Evolutionary conservation across 2,888 invertebrate species (phyloP), one percentile per base, ranked within the genome.

Genomic region (Serrognathus titanus): DNA sequence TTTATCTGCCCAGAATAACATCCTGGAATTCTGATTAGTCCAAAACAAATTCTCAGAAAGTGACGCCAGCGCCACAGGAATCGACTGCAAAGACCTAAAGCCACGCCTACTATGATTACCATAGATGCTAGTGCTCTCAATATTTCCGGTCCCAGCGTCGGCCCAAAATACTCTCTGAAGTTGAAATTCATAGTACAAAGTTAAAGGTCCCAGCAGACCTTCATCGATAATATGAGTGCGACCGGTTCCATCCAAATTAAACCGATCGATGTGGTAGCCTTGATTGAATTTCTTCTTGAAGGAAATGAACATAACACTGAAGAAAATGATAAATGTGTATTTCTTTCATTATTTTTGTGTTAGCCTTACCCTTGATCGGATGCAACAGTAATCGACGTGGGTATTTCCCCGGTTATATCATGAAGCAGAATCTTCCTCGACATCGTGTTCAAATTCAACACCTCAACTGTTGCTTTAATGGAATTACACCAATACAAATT

Each of bases 401-500:
- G 89, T n/a, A 77, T 75, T 68, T 88, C 85, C 1, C 81, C 79
- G 0, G 81, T 79, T 0, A 79, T 70, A 66, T 81, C 86, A 54
- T 82, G 81, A 41, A 86, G 74, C 0, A 93, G 70, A 10, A 85
- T 69, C 0, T 84, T 85, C 12, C 85, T 81, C 6, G 84, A 76
- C 16, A 76, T 76, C 0, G 83, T 87, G 48, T 77, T 77, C 46
- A 90, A 66, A 0, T 85, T 89, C 9, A 86, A 71, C 1, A 76
- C 84, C 70, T 91, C 90, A 1, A 93, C 77, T 0, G 82, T 81
- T 51, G 81, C 81, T 9, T 82, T 81, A 0, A 81, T 81, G 0
- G 80, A 78, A 72, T 93, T 90, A 55, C 86, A 78, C 78, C 89
- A 85, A 73, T 92, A 94, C 0, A 94, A 74, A 62, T 86, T 87